These are phyloP conservation scores for Augochlorella aurata DNA, from an alignment of 2,888 invertebrate species.

Conservation along the genomic window DNA sequence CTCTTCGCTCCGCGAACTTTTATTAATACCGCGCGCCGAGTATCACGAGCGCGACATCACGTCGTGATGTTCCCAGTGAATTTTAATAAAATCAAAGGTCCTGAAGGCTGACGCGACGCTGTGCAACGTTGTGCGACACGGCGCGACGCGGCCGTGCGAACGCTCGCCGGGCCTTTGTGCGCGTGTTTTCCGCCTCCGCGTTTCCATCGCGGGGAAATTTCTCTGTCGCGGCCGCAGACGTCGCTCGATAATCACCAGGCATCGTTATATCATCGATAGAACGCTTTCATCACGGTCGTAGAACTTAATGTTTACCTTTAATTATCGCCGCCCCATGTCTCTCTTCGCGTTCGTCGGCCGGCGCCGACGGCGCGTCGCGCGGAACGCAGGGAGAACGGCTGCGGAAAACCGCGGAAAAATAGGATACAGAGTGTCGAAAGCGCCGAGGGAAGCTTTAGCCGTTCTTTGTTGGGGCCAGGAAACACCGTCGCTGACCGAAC, in stretches of 20 bases:
- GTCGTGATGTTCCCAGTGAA: background rate
- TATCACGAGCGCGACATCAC: slow-evolving; percentile 7
- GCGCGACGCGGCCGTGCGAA: background rate
- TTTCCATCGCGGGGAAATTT: slow-evolving; percentile 45
- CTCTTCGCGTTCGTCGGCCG: background rate
- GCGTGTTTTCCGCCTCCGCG: slow-evolving; percentile 28
- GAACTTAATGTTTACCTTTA: slow-evolving; percentile 6
- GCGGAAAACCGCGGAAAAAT: background rate
- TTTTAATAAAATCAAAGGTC: slow-evolving; percentile 50
- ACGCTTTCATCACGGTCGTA: background rate
- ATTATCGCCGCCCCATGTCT: background rate
- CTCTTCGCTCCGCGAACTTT: slow-evolving; percentile 24
- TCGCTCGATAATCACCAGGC: slow-evolving; percentile 10
- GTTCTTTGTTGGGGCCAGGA: slow-evolving; percentile 42
- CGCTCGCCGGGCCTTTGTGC: slow-evolving; percentile 36
- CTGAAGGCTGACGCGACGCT: background rate
- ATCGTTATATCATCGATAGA: background rate
- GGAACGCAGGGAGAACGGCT: background rate
- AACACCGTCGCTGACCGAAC: slow-evolving; percentile 61
- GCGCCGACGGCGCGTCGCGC: too few species aligned
- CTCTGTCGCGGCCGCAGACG: slow-evolving; percentile 8
- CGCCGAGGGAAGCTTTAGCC: background rate
- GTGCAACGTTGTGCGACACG: background rate
- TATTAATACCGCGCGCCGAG: slow-evolving; percentile 32
- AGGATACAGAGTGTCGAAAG: slow-evolving; percentile 10